A percentile compares a stretch with the other conserved stretches of the same genome.
phyloP scores from a whole-genome alignment of 2,113 vertebrate species.

The Lagopus muta region DNA sequence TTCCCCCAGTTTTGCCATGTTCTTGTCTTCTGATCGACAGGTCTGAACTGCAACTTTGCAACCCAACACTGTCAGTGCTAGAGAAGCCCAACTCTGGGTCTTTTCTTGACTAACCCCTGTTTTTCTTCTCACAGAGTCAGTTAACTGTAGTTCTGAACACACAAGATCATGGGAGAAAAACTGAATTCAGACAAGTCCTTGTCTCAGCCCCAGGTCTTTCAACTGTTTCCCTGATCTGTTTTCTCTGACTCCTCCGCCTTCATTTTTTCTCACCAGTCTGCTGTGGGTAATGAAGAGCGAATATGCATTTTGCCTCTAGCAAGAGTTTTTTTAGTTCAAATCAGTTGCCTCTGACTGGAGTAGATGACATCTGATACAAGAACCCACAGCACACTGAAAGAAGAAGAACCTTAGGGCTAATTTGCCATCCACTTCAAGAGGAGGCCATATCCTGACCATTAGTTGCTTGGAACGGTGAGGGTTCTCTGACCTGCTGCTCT shows the following conservation, averaged over 20 bases:
- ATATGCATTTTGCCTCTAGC: slow-evolving; percentile 46
- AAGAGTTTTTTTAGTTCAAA: slow-evolving; percentile 22
- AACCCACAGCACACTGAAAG: background rate
- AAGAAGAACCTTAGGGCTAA: background rate
- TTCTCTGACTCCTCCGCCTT: background rate
- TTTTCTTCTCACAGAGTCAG: background rate
- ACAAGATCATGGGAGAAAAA: background rate
- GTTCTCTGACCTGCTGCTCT: background rate
- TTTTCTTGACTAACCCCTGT: background rate
- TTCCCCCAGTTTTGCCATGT: background rate
- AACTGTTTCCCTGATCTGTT: background rate
- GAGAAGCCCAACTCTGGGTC: background rate
- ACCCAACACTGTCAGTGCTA: background rate
- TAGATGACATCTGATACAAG: background rate
- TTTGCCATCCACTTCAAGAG: background rate
- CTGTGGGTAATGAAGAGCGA: background rate
- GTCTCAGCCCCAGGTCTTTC: background rate
- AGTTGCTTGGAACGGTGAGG: background rate
- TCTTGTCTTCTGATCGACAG: background rate
- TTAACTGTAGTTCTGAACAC: background rate
- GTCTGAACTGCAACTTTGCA: accelerated
- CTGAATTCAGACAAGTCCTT: background rate
- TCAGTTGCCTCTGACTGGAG: slow-evolving; percentile 21
- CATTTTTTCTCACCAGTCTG: slow-evolving; percentile 23
- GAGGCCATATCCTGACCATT: background rate